Evolutionary conservation across 2,113 vertebrate genomes (phyloP).

Genomic region (Corythaeola cristata): DNA sequence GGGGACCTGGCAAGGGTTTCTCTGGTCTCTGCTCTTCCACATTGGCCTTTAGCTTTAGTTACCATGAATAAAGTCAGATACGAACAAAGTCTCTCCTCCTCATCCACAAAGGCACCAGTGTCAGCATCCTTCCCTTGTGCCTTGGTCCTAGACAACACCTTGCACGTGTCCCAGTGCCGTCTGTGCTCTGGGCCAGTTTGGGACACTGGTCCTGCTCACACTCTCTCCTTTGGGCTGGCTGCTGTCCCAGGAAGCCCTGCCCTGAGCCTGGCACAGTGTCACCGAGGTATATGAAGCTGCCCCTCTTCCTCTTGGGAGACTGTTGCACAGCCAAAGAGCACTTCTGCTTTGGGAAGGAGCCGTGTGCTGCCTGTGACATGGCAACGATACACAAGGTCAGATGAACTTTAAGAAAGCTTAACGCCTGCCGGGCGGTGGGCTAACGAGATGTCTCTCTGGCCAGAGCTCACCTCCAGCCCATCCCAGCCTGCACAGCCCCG

Average conservation of each 20-base stretch:
- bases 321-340: not conserved
- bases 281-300: not conserved
- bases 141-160: not conserved
- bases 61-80: not conserved
- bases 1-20: not conserved
- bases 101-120: not conserved
- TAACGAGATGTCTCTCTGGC: accelerated
- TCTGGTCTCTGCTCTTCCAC: not conserved
- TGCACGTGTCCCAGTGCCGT: not conserved
- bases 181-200: not conserved
- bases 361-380: not conserved
- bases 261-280: accelerated
- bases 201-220: not conserved
- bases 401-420: not conserved
- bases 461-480: not conserved
- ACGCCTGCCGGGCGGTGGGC: not conserved
- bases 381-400: not conserved
- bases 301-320: not conserved
- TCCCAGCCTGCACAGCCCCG: not conserved
- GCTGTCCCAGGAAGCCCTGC: not conserved
- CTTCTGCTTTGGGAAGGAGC: not conserved
- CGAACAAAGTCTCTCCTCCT: not conserved
- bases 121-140: not conserved
- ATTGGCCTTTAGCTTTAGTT: not conserved
- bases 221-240: not conserved